These are phyloP conservation scores for Hypsopygia costalis DNA, from an alignment of 2,888 invertebrate species.

Conservation along the genomic window DNA sequence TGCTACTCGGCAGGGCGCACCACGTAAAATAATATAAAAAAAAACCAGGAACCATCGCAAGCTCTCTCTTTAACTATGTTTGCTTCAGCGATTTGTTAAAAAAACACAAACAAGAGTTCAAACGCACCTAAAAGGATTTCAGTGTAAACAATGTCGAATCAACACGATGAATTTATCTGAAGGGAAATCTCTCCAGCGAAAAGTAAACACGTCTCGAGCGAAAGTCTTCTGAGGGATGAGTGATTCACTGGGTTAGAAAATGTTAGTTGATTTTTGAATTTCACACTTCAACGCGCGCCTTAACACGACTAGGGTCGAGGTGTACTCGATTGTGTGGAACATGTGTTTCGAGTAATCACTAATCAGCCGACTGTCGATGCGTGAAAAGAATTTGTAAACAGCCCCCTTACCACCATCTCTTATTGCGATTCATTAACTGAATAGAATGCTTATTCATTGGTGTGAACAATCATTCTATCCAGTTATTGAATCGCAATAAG, in stretches of 20 bases:
- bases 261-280: conserved; percentile 79
- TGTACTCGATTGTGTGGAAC: conserved; percentile 44
- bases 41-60: not conserved
- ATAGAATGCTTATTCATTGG: no score
- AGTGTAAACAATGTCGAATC: conserved; percentile 68
- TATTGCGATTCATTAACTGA: no score
- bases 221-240: conserved; percentile 63
- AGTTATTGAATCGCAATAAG: no score
- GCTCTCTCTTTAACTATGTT: conserved; percentile 2
- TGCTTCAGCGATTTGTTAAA: conserved; percentile 11
- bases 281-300: conserved; percentile 60
- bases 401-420: no score
- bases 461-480: no score
- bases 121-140: conserved; percentile 58
- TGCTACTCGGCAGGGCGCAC: no score
- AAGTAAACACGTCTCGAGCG: conserved; percentile 63
- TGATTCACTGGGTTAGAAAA: conserved; percentile 72
- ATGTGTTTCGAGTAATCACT: conserved; percentile 29
- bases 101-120: conserved; percentile 42
- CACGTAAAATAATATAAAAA: no score
- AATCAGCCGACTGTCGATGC: no score
- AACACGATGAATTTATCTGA: conserved; percentile 67
- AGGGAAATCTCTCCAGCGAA: conserved; percentile 63
- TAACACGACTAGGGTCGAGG: conserved; percentile 37
- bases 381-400: no score